Conservation (phyloP, 2,797 vertebrate genomes). For the Gambelia wislizenii region DNA sequence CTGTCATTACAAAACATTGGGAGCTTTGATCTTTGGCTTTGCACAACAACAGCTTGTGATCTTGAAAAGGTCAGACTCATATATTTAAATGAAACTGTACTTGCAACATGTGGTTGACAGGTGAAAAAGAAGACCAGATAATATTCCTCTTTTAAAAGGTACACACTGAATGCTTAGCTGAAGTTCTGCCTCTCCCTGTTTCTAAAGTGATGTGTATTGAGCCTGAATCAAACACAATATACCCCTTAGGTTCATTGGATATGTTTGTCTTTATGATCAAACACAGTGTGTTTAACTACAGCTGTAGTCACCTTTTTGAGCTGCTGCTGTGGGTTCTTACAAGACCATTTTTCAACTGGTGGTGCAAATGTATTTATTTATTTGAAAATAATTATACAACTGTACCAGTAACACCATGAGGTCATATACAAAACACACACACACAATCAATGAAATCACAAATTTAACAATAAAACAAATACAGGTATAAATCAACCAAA, state of each 20-base stretch:
- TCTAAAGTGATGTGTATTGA: slow-evolving; percentile 25
- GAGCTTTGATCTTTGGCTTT: slow-evolving; percentile 72
- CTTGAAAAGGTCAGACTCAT: slow-evolving; percentile 63
- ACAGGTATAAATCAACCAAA: no score
- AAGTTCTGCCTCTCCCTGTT: slow-evolving; percentile 29
- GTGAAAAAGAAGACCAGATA: slow-evolving; percentile 33
- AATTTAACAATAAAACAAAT: no score
- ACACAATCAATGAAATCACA: no score
- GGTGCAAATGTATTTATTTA: background rate
- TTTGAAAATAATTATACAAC: no score
- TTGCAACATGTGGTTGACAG: slow-evolving; percentile 57
- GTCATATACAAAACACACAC: no score
- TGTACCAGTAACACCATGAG: no score
- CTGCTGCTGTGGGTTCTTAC: background rate
- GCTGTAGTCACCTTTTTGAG: background rate
- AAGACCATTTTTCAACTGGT: background rate
- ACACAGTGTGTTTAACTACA: background rate
- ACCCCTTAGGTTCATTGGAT: background rate
- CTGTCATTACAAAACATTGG: slow-evolving; percentile 43
- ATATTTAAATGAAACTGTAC: slow-evolving; percentile 63
- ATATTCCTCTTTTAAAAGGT: slow-evolving; percentile 40
- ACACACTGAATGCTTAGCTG: background rate
- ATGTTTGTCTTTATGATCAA: background rate
- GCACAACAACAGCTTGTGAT: slow-evolving; percentile 63
- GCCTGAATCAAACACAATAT: background rate